Evolutionary conservation across 2,113 vertebrate species (phyloP).

Genomic region (Labeo catla): DNA sequence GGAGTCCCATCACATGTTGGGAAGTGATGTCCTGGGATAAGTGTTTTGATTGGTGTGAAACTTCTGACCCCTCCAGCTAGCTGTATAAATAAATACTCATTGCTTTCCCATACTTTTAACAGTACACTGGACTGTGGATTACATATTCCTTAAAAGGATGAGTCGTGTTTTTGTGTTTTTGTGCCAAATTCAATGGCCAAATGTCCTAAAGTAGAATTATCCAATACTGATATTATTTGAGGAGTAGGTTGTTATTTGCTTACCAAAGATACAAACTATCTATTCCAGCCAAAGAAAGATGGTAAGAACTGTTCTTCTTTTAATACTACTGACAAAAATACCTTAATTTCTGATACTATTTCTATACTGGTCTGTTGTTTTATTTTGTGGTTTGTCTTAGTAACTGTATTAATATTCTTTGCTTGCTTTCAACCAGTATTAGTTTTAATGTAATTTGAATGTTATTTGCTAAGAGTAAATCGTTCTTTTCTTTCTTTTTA

Average conservation of each 20-base stretch:
- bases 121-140: neutral
- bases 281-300: neutral
- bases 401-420: too few species aligned
- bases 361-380: too few species aligned
- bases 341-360: too few species aligned
- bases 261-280: neutral
- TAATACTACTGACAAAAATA: too few species aligned
- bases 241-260: neutral
- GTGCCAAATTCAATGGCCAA: neutral
- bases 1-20: neutral
- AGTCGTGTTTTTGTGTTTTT: neutral
- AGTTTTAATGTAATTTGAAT: too few species aligned
- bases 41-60: conserved; percentile 28
- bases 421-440: too few species aligned
- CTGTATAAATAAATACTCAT: conserved; percentile 20
- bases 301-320: neutral
- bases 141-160: neutral
- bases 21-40: conserved; percentile 6
- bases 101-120: conserved; percentile 5
- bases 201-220: neutral
- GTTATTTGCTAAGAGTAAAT: too few species aligned
- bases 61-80: neutral
- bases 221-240: neutral
- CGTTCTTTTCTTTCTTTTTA: neutral
- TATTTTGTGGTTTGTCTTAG: too few species aligned